Evolutionary conservation across 2,797 vertebrate genomes (phyloP).

Genomic region (Holocentrus rufus): DNA sequence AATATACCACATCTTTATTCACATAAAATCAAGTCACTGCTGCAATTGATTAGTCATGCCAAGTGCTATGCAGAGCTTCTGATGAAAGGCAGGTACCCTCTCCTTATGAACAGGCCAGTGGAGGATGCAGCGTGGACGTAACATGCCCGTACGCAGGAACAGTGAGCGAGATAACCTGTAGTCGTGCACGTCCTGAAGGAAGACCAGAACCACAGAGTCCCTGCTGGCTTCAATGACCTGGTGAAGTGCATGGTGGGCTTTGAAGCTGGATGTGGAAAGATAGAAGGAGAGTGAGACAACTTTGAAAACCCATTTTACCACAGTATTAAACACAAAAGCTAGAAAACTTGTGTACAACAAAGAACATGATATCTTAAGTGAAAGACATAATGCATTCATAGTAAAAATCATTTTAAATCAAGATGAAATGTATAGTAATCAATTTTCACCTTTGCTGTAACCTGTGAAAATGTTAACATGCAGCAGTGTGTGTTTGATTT

Average conservation of each 20-base stretch:
- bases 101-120: constrained; percentile 91
- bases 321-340: background rate
- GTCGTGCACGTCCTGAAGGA: constrained; percentile 92
- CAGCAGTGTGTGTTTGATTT: constrained; percentile 43
- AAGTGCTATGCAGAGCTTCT: constrained; percentile 89
- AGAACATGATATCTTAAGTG: background rate
- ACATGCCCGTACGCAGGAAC: constrained; percentile 91
- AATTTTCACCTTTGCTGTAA: background rate
- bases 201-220: constrained; percentile 92
- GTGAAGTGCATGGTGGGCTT: constrained; percentile 89
- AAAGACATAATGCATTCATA: background rate
- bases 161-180: constrained; percentile 88
- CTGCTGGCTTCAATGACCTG: constrained; percentile 92
- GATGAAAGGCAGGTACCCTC: constrained; percentile 86
- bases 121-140: constrained; percentile 87
- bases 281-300: background rate
- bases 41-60: constrained; percentile 84
- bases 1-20: no score
- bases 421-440: no score
- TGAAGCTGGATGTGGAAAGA: constrained; percentile 84
- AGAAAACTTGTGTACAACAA: background rate
- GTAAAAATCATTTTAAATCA: no score
- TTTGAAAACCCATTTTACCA: background rate
- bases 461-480: background rate
- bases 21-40: constrained; percentile 37